A percentile compares a stretch with the other conserved stretches of the same genome.
Evolutionary conservation across 2,113 vertebrate species (phyloP).

Genomic region (Aspiorhynchus laticeps): DNA sequence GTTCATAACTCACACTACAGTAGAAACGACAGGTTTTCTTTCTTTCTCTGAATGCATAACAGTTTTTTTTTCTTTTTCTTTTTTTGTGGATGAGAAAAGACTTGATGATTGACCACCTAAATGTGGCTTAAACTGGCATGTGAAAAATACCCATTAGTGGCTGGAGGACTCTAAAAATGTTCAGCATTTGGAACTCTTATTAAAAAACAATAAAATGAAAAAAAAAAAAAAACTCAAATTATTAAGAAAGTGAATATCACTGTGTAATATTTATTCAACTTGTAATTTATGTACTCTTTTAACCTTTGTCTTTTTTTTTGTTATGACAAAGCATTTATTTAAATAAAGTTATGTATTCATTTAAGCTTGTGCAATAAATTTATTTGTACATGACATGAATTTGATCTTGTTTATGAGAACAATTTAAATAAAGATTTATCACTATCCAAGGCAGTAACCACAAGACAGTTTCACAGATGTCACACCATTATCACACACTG

Average conservation of each 20-base stretch:
- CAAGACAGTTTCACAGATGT: background rate
- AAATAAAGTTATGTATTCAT: constrained; percentile 99
- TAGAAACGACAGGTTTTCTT: constrained; percentile 80
- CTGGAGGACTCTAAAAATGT: constrained; percentile 85
- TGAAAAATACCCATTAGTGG: constrained; percentile 78
- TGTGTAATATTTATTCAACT: constrained; percentile 99
- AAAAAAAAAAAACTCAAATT: constrained; percentile 90
- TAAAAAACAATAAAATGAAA: constrained; percentile 73
- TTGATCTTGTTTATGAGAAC: background rate
- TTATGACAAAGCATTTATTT: constrained; percentile 99
- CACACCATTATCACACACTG: background rate
- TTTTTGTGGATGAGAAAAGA: constrained; percentile 77
- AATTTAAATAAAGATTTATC: background rate
- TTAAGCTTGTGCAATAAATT: constrained; percentile 63
- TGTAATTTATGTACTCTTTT: constrained; percentile 99
- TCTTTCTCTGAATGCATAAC: constrained; percentile 69
- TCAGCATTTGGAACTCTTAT: constrained; percentile 92
- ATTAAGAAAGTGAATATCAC: constrained; percentile 96
- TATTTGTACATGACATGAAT: constrained; percentile 46
- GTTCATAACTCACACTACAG: constrained; percentile 85
- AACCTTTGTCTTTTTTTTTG: constrained; percentile 96
- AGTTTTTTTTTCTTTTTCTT: constrained; percentile 59
- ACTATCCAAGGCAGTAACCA: background rate
- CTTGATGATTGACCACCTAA: constrained; percentile 82
- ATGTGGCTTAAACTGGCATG: constrained; percentile 85